These are phyloP conservation scores for Apotomis turbidana DNA, from an alignment of 2,888 invertebrate genomes.

Conservation along the genomic window DNA sequence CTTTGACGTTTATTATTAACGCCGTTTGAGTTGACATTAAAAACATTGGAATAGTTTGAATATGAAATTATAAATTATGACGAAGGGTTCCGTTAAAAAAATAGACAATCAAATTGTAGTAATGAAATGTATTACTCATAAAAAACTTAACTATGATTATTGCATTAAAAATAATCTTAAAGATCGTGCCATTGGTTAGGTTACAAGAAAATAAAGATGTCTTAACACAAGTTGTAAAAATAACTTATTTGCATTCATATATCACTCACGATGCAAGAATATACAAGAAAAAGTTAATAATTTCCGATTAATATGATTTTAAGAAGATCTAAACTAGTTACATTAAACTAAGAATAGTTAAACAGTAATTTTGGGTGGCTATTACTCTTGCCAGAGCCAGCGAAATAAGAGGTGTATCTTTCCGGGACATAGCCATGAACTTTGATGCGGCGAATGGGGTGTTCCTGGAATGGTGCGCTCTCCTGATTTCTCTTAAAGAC, in stretches of 20 bases:
- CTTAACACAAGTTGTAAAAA: too few species aligned
- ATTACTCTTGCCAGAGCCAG: conserved; percentile 57
- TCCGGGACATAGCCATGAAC: conserved; percentile 71
- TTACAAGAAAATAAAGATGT: too few species aligned
- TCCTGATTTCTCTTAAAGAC: conserved; percentile 63
- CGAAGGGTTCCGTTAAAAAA: conserved; percentile 15
- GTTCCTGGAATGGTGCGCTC: conserved; percentile 50
- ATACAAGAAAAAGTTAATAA: not conserved
- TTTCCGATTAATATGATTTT: conserved; percentile 1
- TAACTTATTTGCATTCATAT: not conserved
- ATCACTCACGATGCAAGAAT: not conserved
- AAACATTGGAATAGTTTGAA: not conserved
- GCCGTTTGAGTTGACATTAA: conserved; percentile 1
- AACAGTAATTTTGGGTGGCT: conserved; percentile 43
- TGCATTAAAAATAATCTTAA: too few species aligned
- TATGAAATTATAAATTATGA: not conserved
- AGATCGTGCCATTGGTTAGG: too few species aligned
- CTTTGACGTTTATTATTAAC: conserved; percentile 14
- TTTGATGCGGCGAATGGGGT: conserved; percentile 59
- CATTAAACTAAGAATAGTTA: conserved; percentile 21
- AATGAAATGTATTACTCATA: not conserved
- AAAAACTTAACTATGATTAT: too few species aligned
- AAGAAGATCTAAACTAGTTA: not conserved
- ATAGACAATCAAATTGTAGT: not conserved
- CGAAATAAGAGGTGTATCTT: conserved; percentile 74